Evolutionary conservation across 2,888 invertebrate species (phyloP).

Genomic region (Bedellia somnulentella): DNA sequence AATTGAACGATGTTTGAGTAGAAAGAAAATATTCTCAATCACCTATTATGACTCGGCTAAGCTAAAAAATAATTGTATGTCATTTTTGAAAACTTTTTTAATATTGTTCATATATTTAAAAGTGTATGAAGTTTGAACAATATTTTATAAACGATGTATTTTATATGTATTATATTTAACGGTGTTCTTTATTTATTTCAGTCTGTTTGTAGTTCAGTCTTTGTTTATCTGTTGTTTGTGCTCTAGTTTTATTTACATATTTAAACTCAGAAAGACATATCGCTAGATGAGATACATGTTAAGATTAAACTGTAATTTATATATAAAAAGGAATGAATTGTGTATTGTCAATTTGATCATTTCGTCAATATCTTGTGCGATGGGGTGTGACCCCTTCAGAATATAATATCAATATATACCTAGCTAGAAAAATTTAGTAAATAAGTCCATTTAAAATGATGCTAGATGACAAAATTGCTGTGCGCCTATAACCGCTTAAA

Average conservation of each 20-base stretch:
- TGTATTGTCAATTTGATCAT: constrained; percentile 23
- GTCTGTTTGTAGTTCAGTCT: constrained; percentile 6
- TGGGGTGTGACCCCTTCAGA: background rate
- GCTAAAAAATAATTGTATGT: constrained; percentile 11
- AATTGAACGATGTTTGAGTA: background rate
- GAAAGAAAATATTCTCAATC: constrained; percentile 4
- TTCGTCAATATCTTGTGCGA: constrained; percentile 31
- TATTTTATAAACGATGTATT: constrained; percentile 55
- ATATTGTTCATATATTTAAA: constrained; percentile 19
- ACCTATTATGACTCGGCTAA: constrained; percentile 4
- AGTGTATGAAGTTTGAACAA: constrained; percentile 22
- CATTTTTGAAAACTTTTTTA: constrained; percentile 52
- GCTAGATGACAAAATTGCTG: constrained; percentile 26
- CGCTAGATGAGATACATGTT: constrained; percentile 48
- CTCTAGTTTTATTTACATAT: constrained; percentile 25
- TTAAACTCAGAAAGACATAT: constrained; percentile 52
- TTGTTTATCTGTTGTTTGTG: constrained; percentile 27
- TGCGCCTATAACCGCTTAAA: constrained; percentile 37
- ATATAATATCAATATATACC: constrained; percentile 16
- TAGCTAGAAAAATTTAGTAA: constrained; percentile 53
- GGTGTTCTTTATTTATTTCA: constrained; percentile 12
- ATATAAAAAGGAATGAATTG: constrained; percentile 9
- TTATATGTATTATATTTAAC: constrained; percentile 51
- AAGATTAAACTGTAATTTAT: constrained; percentile 19
- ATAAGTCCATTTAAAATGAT: constrained; percentile 23